Evolutionary conservation across 2,888 invertebrate species (phyloP).

Genomic region (Carcina quercana): DNA sequence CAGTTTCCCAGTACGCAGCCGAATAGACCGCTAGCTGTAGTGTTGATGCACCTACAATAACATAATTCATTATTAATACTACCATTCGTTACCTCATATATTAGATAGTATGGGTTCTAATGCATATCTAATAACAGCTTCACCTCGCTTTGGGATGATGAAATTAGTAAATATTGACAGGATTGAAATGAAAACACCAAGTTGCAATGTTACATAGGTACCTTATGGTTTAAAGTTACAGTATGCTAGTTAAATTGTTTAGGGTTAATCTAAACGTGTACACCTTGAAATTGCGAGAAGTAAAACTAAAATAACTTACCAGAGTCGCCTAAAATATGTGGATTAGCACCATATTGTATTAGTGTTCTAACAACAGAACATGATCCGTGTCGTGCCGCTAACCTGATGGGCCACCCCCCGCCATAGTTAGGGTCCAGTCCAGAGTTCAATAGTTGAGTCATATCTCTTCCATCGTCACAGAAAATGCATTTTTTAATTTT

Average conservation of each 20-base stretch:
- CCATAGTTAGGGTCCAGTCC: slow-evolving; percentile 57
- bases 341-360: slow-evolving; percentile 55
- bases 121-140: too few species aligned
- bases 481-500: slow-evolving; percentile 39
- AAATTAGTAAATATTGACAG: neutral
- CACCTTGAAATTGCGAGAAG: neutral
- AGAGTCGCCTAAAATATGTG: slow-evolving; percentile 52
- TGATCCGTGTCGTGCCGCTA: slow-evolving; percentile 54
- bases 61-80: too few species aligned
- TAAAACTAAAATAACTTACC: slow-evolving; percentile 35
- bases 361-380: slow-evolving; percentile 43
- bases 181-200: neutral
- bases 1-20: slow-evolving; percentile 45
- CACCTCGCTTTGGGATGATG: too few species aligned
- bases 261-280: too few species aligned
- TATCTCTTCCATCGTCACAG: slow-evolving; percentile 36
- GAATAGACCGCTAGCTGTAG: slow-evolving; percentile 63
- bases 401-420: slow-evolving; percentile 60
- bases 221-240: too few species aligned
- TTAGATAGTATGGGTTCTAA: too few species aligned
- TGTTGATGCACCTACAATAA: slow-evolving; percentile 53
- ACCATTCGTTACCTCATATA: too few species aligned
- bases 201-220: neutral
- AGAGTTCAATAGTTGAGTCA: slow-evolving; percentile 36
- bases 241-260: too few species aligned